Evolutionary conservation across 2,113 vertebrate genomes (phyloP), one percentile per base, ranked within the genome.

Genomic region (Oryzias javanicus): DNA sequence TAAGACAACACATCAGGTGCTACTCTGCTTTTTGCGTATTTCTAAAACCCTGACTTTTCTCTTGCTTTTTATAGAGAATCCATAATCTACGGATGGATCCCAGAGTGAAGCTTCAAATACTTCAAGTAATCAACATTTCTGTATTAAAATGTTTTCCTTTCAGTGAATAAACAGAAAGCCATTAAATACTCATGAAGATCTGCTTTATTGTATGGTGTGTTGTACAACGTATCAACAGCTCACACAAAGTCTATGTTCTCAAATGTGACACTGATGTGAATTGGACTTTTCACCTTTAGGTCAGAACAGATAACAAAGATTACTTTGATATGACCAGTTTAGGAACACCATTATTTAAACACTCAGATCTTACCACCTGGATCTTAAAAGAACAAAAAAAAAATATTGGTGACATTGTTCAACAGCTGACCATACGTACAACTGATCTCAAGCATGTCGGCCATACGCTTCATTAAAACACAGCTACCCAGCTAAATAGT

Each of bases 381-480:
- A 60, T 68, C 57, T 66, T 70, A 82, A 81, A 77, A 86, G 70
- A 70, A 62, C 2, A 35, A 29, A 29, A 35, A 10, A 35, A 35
- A 35, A 35, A 35, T 10, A 35, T 35, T 35, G 35, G 49, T 47
- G 51, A 83, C 46, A 83, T 77, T 76, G 75, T 72, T 76, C 45
- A 78, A 81, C 77, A 76, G 67, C 49, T 81, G 68, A 64, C 74
- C 79, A 73, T 49, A 83, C 72, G 78, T 53, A 81, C 84, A 67
- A 62, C 64, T 66, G 77, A 81, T 52, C 66, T 86, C 69, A 41
- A 81, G 88, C 80, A 74, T 80, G 74, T 86, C 85, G 72, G 87
- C 71, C 82, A 86, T 86, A 89, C 80, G 20, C 79, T 89, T 91
- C 90, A 90, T 88, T 91, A 91, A 91, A 91, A 91, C 90, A 90